A percentile compares a stretch with the other conserved stretches of the same genome.
These are phyloP conservation scores for Epinephelus coioides DNA, from an alignment of 2,797 vertebrate genomes.

Conservation along the genomic window DNA sequence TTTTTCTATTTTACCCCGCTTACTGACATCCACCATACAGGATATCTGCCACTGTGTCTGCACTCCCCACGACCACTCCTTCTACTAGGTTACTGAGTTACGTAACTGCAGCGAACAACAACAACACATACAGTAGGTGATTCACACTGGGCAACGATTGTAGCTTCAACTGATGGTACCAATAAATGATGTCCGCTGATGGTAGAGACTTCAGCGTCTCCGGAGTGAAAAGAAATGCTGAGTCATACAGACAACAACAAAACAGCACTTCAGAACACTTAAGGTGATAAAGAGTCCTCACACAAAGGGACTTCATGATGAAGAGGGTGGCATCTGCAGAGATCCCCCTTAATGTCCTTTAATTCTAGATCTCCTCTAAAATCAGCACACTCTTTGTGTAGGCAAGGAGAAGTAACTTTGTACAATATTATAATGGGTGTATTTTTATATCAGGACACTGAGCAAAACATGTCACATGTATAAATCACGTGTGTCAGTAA, in stretches of 20 bases:
- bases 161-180: conserved; percentile 22
- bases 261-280: background rate
- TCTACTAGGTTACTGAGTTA: conserved; percentile 49
- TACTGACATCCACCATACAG: background rate
- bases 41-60: conserved; percentile 8
- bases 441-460: too few species aligned
- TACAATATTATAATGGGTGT: too few species aligned
- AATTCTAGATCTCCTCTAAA: too few species aligned
- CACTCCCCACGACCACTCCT: background rate
- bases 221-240: conserved; percentile 20
- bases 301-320: conserved; percentile 18
- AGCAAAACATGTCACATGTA: too few species aligned
- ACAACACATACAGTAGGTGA: conserved; percentile 16
- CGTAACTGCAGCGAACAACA: conserved; percentile 47
- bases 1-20: background rate
- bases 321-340: background rate
- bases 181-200: conserved; percentile 33
- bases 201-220: conserved; percentile 13
- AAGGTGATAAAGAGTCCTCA: background rate
- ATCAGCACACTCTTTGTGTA: too few species aligned
- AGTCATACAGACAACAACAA: conserved; percentile 12
- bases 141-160: conserved; percentile 47
- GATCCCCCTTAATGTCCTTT: too few species aligned
- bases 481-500: too few species aligned
- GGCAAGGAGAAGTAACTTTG: too few species aligned